Percentiles rank a stretch among this genome's conserved stretches.
phyloP scores from a whole-genome alignment of 2,888 invertebrate genomes.

The Rhagonycha lutea region DNA sequence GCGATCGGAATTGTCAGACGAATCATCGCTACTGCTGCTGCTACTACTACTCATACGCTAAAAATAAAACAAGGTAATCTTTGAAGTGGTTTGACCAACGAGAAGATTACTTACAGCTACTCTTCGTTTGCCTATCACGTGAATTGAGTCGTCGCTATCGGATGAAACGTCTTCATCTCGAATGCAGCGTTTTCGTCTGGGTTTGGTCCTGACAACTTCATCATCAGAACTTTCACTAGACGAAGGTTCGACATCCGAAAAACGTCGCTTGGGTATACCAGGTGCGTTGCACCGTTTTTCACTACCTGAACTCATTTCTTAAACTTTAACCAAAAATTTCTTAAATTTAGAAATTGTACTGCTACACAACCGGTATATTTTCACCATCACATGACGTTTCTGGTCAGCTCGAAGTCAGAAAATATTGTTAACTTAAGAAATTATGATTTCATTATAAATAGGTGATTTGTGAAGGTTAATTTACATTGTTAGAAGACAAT shows the following conservation, averaged over 20 bases:
- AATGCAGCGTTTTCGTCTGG: constrained; percentile 28
- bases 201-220: constrained; percentile 28
- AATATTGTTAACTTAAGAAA: not conserved
- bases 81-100: not conserved
- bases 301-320: constrained; percentile 13
- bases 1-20: constrained; percentile 49
- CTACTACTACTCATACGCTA: constrained; percentile 38
- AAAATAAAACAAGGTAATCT: not conserved
- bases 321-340: not conserved
- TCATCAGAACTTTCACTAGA: constrained; percentile 33
- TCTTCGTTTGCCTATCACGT: constrained; percentile 55
- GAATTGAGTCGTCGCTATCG: constrained; percentile 54
- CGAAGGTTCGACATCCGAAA: constrained; percentile 39
- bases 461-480: not conserved
- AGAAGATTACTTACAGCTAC: constrained; percentile 51
- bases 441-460: not conserved
- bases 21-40: constrained; percentile 62
- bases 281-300: constrained; percentile 31
- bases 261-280: constrained; percentile 42
- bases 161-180: constrained; percentile 50
- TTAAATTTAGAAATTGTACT: not conserved
- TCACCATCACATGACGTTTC: not conserved
- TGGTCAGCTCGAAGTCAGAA: not conserved
- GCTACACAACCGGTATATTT: not conserved
- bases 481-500: not conserved